Conservation (phyloP, 2,888 invertebrate species). For the Steinernema carpocapsae region DNA sequence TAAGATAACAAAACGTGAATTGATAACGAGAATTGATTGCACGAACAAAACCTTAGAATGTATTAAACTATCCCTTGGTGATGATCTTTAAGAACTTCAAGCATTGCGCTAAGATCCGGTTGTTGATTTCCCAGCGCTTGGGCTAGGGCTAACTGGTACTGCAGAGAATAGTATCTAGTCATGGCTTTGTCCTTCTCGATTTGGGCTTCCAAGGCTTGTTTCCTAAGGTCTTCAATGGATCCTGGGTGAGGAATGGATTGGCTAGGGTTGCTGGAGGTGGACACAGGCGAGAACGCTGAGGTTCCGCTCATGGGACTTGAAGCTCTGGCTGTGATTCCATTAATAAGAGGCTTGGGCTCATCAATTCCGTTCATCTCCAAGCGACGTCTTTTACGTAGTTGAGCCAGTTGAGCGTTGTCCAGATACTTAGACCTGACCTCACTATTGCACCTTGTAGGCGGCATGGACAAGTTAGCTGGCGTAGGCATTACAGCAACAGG, state of each 20-base stretch:
- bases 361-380: slow-evolving; percentile 10
- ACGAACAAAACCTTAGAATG: neutral
- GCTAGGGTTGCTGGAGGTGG: neutral
- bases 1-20: neutral
- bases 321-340: slow-evolving; percentile 6
- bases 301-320: neutral
- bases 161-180: slow-evolving; percentile 14
- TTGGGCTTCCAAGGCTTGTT: slow-evolving; percentile 19
- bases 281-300: slow-evolving; percentile 20
- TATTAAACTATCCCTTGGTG: neutral
- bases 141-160: neutral
- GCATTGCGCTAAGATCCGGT: neutral
- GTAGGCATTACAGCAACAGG: neutral
- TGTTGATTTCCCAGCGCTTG: neutral
- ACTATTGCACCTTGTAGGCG: slow-evolving; percentile 11
- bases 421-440: slow-evolving; percentile 26
- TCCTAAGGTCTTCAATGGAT: neutral
- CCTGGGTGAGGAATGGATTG: neutral
- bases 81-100: slow-evolving; percentile 11
- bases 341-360: slow-evolving; percentile 1
- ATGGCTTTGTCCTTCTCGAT: slow-evolving; percentile 22
- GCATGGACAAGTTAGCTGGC: neutral
- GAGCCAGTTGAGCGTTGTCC: slow-evolving; percentile 21
- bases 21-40: no score
- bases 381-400: slow-evolving; percentile 1